Conservation (phyloP, 1,140 invertebrate species). For the Chymomyza costata region DNA sequence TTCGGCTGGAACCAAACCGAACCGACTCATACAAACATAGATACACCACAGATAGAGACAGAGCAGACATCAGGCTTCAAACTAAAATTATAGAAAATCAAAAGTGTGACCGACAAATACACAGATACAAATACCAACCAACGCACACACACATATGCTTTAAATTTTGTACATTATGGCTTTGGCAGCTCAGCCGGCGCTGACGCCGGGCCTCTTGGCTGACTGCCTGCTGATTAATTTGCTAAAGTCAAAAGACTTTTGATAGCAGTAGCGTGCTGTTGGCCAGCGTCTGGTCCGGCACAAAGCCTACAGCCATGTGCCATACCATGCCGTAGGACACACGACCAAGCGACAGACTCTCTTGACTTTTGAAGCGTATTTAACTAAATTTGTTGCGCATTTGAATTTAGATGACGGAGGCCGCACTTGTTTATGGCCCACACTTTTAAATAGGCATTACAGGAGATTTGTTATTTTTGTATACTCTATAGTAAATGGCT, state of each 20-base stretch:
- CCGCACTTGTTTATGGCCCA: slow-evolving; percentile 56
- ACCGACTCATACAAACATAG: not conserved
- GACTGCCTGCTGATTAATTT: slow-evolving; percentile 57
- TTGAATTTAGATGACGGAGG: slow-evolving; percentile 62
- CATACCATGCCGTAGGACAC: not conserved
- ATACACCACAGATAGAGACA: too few relatives aligned
- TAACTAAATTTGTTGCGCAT: slow-evolving; percentile 58
- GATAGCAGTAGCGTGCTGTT: slow-evolving; percentile 67
- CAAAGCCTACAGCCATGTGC: slow-evolving; percentile 19
- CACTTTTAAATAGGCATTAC: slow-evolving; percentile 27
- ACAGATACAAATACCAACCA: slow-evolving; percentile 22
- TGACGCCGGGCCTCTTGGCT: slow-evolving; percentile 27
- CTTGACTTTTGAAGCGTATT: slow-evolving; percentile 20
- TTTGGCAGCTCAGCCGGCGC: slow-evolving; percentile 19
- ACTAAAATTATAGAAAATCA: slow-evolving; percentile 72
- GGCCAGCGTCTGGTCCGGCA: slow-evolving; percentile 47
- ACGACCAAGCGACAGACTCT: not conserved
- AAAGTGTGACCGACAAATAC: slow-evolving; percentile 68
- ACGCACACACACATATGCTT: slow-evolving; percentile 9
- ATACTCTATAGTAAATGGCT: slow-evolving; percentile 1
- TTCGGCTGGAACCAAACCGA: slow-evolving; percentile 57
- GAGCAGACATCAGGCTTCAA: slow-evolving; percentile 47
- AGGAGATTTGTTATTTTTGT: slow-evolving; percentile 24
- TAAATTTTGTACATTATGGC: slow-evolving; percentile 17
- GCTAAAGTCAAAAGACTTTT: slow-evolving; percentile 68